Evolutionary conservation across 1,140 invertebrate genomes (phyloP), one percentile per base, ranked within the genome.

Genomic region (Lordiphosa collinella): DNA sequence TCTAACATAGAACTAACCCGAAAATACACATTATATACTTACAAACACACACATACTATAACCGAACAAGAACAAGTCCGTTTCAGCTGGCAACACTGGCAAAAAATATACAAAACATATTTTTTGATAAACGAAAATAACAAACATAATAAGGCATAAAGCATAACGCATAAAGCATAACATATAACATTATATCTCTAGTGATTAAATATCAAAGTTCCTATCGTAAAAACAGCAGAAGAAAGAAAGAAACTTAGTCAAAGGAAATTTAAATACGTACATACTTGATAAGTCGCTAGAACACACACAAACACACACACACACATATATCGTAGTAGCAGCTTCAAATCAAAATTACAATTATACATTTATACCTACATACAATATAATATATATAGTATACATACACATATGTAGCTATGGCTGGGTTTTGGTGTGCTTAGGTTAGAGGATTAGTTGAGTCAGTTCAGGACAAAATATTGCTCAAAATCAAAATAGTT

Each of bases 131-230:
- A 35, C 38, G 31, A 49, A 29, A 52, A 48, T 38, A 29, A 48
- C 46, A 29, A 8, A 48, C 13, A 52, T 38, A 31, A 58, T 34
- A 60, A 48, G 56, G 52, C 67, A 71, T 58, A 57, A 65, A 63
- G n/a, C n/a, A 58, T 34, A 60, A 48, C 56, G 52, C 67, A 71
- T 58, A 57, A 65, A 63, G n/a, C n/a, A n/a, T 49, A 43, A 65
- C 52, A 69, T 43, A 68, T 49, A 62, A 68, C 74, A 82, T 59
- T 63, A 72, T 82, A 69, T 84, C 72, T 86, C 68, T 86, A 86
- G 80, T 86, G 80, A 86, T 86, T 86, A 86, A 66, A 82, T 85
- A 84, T 87, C 73, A 79, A 87, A 87, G 84, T 87, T 87, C 84
- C 84, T 87, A 87, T 61, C 54, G 58, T 56, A 63, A 70, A 57